These are phyloP conservation scores for Zaprionus ornatus DNA, from an alignment of 1,140 invertebrate species.

Conservation along the genomic window DNA sequence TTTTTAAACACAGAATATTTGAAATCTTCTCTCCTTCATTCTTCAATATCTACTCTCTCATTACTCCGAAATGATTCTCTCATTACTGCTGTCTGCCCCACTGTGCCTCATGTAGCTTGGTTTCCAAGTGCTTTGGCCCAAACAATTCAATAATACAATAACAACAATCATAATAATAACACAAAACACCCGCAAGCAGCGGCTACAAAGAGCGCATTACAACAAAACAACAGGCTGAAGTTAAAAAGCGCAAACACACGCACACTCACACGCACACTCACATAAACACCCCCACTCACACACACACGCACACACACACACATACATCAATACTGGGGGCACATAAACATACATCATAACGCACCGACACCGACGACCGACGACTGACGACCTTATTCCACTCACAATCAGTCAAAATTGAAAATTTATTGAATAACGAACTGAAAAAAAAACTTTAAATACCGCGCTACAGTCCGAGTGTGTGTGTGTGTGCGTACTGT, in stretches of 20 bases:
- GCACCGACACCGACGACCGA: slow-evolving; percentile 57
- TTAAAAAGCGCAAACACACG: slow-evolving; percentile 59
- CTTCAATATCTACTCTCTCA: too few relatives aligned
- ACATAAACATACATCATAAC: slow-evolving; percentile 78
- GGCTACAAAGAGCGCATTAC: slow-evolving; percentile 58
- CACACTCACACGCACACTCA: slow-evolving; percentile 31
- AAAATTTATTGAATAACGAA: slow-evolving; percentile 83
- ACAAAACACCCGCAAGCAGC: slow-evolving; percentile 67
- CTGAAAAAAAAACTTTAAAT: slow-evolving; percentile 33
- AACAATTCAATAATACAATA: slow-evolving; percentile 83
- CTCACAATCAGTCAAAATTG: slow-evolving; percentile 84
- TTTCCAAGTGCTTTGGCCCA: slow-evolving; percentile 79
- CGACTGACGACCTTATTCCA: slow-evolving; percentile 79
- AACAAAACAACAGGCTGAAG: slow-evolving; percentile 43
- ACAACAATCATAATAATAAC: slow-evolving; percentile 83
- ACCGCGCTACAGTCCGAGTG: slow-evolving; percentile 5
- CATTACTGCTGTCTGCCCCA: slow-evolving; percentile 18
- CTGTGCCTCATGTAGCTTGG: slow-evolving; percentile 39
- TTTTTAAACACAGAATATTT: too few relatives aligned
- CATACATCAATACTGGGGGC: slow-evolving; percentile 15
- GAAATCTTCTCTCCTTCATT: too few relatives aligned
- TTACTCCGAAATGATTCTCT: too few relatives aligned
- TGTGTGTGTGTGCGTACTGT: slow-evolving; percentile 40
- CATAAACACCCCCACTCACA: slow-evolving; percentile 18
- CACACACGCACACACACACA: background rate